Percentiles rank a stretch among this genome's conserved stretches.
These are phyloP conservation scores for Hyposoter dolosus DNA, from an alignment of 2,888 invertebrate genomes.

Conservation along the genomic window DNA sequence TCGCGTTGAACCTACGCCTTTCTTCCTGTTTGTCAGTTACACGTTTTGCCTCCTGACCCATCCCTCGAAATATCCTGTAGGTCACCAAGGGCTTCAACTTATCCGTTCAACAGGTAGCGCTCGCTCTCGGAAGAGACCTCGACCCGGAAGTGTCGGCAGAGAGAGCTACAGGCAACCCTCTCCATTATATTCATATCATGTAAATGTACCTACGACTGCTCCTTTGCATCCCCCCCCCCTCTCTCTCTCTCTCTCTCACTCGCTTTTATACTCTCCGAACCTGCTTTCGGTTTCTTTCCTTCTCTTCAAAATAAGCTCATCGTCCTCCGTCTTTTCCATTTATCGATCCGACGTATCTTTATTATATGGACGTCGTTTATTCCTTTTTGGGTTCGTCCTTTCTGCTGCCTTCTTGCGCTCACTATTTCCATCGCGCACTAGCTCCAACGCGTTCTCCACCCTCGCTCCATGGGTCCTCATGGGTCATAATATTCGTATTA, in stretches of 20 bases:
- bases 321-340: neutral
- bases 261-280: constrained; percentile 6
- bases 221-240: constrained; percentile 53
- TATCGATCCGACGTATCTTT: constrained; percentile 19
- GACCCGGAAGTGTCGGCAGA: constrained; percentile 55
- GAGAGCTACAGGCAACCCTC: constrained; percentile 76
- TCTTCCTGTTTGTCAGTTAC: neutral
- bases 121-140: constrained; percentile 75
- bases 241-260: constrained; percentile 29
- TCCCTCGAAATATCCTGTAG: constrained; percentile 75
- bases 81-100: constrained; percentile 81
- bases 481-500: constrained; percentile 25
- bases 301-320: neutral
- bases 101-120: constrained; percentile 83
- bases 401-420: constrained; percentile 31
- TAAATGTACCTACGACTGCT: constrained; percentile 80
- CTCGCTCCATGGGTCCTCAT: constrained; percentile 58
- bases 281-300: neutral
- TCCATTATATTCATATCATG: constrained; percentile 85
- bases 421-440: constrained; percentile 64
- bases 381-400: constrained; percentile 41
- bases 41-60: constrained; percentile 22
- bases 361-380: constrained; percentile 10
- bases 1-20: neutral
- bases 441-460: constrained; percentile 74